A percentile compares a stretch with the other conserved stretches of the same genome.
Conservation (phyloP, 1,140 invertebrate species). For the Drosophila nannoptera region DNA sequence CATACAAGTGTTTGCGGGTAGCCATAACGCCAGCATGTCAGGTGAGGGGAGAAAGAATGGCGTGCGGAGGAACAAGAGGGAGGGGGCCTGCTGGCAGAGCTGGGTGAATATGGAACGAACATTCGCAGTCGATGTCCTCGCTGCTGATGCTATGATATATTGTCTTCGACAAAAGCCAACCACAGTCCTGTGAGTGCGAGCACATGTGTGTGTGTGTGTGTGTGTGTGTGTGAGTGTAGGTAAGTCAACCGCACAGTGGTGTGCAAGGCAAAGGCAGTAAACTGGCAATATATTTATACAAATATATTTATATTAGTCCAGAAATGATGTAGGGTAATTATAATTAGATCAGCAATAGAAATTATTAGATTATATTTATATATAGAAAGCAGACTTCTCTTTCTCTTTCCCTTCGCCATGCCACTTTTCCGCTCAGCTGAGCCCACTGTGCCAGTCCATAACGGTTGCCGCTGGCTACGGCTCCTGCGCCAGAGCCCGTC, state of each 20-base stretch:
- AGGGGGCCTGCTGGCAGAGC: slow-evolving; percentile 11
- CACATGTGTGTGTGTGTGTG: slow-evolving; percentile 4
- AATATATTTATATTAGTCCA: not conserved
- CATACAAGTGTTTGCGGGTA: slow-evolving; percentile 69
- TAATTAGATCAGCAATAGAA: not conserved
- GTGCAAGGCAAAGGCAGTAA: not conserved
- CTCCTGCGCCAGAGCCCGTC: not conserved
- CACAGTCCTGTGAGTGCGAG: slow-evolving; percentile 48
- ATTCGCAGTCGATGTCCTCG: slow-evolving; percentile 31
- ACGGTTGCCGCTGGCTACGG: slow-evolving; percentile 31
- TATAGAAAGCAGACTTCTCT: not conserved
- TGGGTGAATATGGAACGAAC: slow-evolving; percentile 43
- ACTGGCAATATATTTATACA: not conserved
- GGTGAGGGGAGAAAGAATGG: not conserved
- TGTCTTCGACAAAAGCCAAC: slow-evolving; percentile 76
- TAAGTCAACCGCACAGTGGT: slow-evolving; percentile 28
- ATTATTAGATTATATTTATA: not conserved
- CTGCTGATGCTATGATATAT: slow-evolving; percentile 75
- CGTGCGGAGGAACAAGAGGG: not conserved
- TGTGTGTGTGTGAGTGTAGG: slow-evolving; percentile 10
- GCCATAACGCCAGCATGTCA: slow-evolving; percentile 40
- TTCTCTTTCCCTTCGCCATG: not conserved
- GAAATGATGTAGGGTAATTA: too few species aligned
- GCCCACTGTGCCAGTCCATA: slow-evolving; percentile 13
- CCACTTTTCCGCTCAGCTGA: slow-evolving; percentile 3